Percentiles rank a stretch among this genome's conserved stretches.
These are phyloP conservation scores for Myiothlypis chrysogaster DNA, from an alignment of 2,797 vertebrate genomes.

Conservation along the genomic window DNA sequence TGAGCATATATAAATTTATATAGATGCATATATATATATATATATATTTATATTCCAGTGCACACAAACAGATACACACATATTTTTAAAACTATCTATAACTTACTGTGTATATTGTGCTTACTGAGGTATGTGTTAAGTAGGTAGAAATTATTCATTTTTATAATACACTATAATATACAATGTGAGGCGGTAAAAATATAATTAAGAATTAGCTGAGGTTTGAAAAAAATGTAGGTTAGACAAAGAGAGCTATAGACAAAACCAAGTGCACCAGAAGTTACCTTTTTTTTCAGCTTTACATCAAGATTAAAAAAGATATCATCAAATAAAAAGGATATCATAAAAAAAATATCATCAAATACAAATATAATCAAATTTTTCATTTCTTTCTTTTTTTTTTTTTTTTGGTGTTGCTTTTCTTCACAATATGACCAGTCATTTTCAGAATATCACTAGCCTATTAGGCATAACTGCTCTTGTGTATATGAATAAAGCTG, in stretches of 20 bases:
- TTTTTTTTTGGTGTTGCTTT: background rate
- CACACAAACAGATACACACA: fast-evolving
- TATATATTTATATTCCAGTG: background rate
- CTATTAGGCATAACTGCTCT: background rate
- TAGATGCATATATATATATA: background rate
- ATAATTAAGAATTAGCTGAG: background rate
- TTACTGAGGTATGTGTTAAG: background rate
- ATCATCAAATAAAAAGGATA: background rate
- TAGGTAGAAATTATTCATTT: background rate
- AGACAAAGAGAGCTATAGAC: background rate
- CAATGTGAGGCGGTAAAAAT: background rate
- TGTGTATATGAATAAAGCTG: background rate
- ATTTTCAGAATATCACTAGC: background rate
- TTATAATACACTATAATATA: background rate
- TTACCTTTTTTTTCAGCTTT: background rate
- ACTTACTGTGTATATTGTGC: background rate
- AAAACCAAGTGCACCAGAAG: background rate
- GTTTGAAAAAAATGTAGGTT: background rate
- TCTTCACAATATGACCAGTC: background rate
- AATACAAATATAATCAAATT: background rate
- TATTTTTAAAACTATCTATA: background rate
- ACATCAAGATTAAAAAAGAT: background rate
- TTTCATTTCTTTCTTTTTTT: background rate
- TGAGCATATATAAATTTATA: background rate
- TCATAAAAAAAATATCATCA: background rate